Evolutionary conservation across 2,888 invertebrate species (phyloP).

Genomic region (Drosophila austrosaltans): DNA sequence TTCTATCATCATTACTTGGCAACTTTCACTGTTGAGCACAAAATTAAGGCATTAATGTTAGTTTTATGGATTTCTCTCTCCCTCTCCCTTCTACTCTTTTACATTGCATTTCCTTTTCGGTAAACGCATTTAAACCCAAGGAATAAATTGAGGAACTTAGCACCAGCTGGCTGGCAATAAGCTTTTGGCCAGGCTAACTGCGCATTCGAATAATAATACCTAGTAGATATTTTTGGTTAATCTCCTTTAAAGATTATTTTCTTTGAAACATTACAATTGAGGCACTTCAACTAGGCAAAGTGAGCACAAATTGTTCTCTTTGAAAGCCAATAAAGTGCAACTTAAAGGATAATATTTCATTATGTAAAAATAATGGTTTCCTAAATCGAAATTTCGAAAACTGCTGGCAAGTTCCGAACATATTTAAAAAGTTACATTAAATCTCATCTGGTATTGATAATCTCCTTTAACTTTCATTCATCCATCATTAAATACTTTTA

Average conservation of each 20-base stretch:
- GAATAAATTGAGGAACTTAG: constrained; percentile 23
- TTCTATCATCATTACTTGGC: constrained; percentile 26
- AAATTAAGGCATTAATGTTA: constrained; percentile 76
- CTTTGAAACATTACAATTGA: neutral
- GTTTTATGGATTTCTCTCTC: constrained; percentile 65
- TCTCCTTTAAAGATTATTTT: constrained; percentile 18
- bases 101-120: constrained; percentile 15
- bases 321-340: too few relatives aligned
- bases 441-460: neutral
- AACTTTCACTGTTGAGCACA: constrained; percentile 64
- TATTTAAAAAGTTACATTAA: neutral
- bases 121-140: constrained; percentile 19
- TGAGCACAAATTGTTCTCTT: neutral
- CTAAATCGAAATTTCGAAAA: too few relatives aligned
- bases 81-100: constrained; percentile 17
- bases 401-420: too few relatives aligned
- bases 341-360: neutral
- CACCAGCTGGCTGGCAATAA: constrained; percentile 12
- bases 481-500: neutral
- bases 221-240: constrained; percentile 51
- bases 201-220: constrained; percentile 55
- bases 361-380: too few relatives aligned
- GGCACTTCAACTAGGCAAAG: neutral
- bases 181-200: constrained; percentile 31
- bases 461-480: neutral